Conservation (phyloP, 2,888 invertebrate species). For the Cryptus armator region DNA sequence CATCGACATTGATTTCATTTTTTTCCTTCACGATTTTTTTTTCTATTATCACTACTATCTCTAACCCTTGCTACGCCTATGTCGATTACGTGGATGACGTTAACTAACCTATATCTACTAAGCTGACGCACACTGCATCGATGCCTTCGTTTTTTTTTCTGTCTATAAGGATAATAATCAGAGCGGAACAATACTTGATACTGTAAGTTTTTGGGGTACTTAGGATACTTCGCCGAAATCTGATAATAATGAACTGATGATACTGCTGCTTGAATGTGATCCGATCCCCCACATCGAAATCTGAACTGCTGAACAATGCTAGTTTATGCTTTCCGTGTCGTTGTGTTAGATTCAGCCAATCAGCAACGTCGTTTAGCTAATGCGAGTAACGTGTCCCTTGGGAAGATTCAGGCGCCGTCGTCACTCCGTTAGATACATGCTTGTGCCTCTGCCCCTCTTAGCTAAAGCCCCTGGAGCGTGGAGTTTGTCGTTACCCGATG, state of each 20-base stretch:
- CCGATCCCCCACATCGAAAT: not conserved
- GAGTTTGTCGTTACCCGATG: slow-evolving; percentile 44
- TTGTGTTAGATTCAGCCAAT: slow-evolving; percentile 72
- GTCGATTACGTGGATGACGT: slow-evolving; percentile 1
- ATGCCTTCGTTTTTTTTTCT: slow-evolving; percentile 16
- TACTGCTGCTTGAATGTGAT: not conserved
- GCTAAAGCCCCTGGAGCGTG: not conserved
- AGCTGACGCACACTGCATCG: not conserved
- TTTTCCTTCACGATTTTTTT: not conserved
- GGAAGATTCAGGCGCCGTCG: slow-evolving; percentile 72
- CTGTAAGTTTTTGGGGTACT: no score
- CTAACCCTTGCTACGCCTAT: not conserved
- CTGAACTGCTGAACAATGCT: not conserved
- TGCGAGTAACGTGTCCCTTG: slow-evolving; percentile 77
- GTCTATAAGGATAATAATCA: no score
- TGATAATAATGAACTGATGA: not conserved
- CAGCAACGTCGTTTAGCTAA: slow-evolving; percentile 78
- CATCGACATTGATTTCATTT: slow-evolving; percentile 56
- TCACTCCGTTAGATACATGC: slow-evolving; percentile 2
- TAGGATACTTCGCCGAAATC: no score
- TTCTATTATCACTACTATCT: slow-evolving; percentile 5
- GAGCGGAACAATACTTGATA: no score
- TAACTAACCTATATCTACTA: slow-evolving; percentile 43
- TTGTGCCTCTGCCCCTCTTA: not conserved
- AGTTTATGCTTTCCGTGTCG: slow-evolving; percentile 24